Evolutionary conservation across 2,797 vertebrate species (phyloP).

Genomic region (Poecilia gillii): DNA sequence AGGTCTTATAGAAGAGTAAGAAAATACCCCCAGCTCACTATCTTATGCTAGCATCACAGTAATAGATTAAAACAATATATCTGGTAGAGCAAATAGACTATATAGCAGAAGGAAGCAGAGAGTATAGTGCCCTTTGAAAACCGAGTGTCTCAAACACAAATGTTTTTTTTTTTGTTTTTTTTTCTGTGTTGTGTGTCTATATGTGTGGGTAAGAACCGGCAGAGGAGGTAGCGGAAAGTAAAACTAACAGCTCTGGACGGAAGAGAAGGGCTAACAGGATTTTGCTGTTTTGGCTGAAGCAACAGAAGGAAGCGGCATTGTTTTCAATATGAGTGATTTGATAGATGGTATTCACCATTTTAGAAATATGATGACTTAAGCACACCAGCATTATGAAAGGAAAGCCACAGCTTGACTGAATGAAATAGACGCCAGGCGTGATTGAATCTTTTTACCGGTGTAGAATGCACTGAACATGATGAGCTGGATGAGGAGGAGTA

Average conservation of each 20-base stretch:
- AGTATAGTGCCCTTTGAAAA: neutral
- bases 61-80: neutral
- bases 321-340: neutral
- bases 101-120: neutral
- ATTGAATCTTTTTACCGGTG: neutral
- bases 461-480: neutral
- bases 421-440: neutral
- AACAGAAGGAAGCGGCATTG: constrained; percentile 3
- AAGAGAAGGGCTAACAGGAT: neutral
- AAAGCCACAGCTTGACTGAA: neutral
- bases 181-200: too few species aligned
- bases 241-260: neutral
- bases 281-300: neutral
- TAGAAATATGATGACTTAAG: constrained; percentile 9
- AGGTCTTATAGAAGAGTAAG: neutral
- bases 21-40: neutral
- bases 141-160: neutral
- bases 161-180: too few species aligned
- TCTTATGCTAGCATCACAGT: neutral
- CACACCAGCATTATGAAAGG: neutral
- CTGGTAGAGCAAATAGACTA: neutral
- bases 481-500: neutral
- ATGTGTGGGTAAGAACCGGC: neutral
- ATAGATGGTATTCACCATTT: neutral
- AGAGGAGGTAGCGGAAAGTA: neutral